phyloP scores from a whole-genome alignment of 2,797 vertebrate genomes.

The Anisognathus igniventris region DNA sequence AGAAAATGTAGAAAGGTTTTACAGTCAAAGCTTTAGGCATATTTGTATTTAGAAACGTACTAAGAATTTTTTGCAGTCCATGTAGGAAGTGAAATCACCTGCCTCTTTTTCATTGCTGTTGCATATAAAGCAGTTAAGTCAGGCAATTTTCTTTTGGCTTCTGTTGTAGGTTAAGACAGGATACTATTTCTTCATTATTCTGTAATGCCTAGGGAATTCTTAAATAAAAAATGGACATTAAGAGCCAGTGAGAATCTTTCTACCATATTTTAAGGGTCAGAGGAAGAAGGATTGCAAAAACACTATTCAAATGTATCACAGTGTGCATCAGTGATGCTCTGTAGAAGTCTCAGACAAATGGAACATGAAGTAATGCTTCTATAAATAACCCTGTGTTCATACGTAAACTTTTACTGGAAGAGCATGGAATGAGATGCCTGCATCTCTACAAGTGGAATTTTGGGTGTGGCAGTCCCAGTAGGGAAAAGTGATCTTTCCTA shows the following conservation, averaged over 20 bases:
- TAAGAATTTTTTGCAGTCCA: background rate
- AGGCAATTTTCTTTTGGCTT: background rate
- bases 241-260: background rate
- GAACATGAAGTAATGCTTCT: slow-evolving; percentile 47
- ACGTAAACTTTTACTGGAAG: slow-evolving; percentile 24
- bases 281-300: background rate
- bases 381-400: slow-evolving; percentile 47
- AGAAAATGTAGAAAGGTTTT: background rate
- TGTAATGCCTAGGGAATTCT: background rate
- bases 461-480: background rate
- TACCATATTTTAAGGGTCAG: background rate
- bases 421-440: slow-evolving; percentile 32
- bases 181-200: background rate
- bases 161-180: background rate
- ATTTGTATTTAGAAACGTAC: background rate
- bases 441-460: background rate
- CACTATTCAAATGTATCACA: background rate
- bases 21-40: background rate
- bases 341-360: slow-evolving; percentile 3
- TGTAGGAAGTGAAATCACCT: background rate
- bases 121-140: background rate
- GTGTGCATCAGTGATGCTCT: slow-evolving; percentile 14
- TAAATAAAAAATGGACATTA: background rate
- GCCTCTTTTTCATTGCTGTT: background rate
- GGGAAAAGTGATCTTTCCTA: background rate